Conservation (phyloP, 2,113 vertebrate genomes). For the Bufo gargarizans region DNA sequence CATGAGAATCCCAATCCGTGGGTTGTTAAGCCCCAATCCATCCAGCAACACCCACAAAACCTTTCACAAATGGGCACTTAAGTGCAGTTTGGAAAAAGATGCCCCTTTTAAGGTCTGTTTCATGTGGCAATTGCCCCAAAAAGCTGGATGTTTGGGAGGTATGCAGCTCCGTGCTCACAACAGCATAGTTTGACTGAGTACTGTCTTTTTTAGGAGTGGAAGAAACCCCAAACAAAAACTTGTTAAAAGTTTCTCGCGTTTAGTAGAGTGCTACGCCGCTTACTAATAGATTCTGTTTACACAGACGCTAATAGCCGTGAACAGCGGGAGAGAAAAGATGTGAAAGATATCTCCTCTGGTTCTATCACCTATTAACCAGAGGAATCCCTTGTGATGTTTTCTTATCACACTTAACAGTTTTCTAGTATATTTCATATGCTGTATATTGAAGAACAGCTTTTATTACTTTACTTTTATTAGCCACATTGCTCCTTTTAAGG, state of each 20-base stretch:
- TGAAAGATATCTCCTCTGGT: background rate
- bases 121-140: background rate
- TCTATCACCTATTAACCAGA: background rate
- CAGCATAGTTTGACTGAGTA: background rate
- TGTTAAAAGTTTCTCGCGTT: background rate
- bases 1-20: too few relatives aligned
- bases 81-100: too few relatives aligned
- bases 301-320: background rate
- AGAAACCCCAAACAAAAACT: background rate
- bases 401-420: background rate
- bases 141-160: background rate
- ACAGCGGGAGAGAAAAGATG: background rate
- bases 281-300: conserved; percentile 2
- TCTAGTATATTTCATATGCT: background rate
- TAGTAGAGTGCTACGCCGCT: background rate
- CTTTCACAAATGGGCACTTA: too few relatives aligned
- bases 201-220: background rate
- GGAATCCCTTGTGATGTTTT: background rate
- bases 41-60: too few relatives aligned
- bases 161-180: background rate
- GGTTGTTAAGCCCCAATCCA: too few relatives aligned
- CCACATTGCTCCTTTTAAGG: too few relatives aligned
- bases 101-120: background rate
- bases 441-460: background rate
- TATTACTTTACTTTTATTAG: background rate